Conservation (phyloP, 1,140 invertebrate genomes). For the Phenacoccus solenopsis region DNA sequence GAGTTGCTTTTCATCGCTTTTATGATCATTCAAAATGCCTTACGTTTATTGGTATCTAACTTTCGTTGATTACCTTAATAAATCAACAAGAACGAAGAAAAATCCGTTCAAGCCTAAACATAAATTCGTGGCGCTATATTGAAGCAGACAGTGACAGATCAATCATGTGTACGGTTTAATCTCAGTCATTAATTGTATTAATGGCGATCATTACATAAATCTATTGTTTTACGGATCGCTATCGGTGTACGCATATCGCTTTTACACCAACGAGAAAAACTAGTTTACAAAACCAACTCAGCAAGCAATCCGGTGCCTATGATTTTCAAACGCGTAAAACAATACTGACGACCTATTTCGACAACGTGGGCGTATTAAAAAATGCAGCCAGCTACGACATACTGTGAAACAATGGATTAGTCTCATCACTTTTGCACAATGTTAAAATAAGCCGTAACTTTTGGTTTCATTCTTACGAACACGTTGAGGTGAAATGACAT, state of each 20-base stretch:
- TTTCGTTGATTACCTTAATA: too few species aligned
- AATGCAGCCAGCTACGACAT: neutral
- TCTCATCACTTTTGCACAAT: constrained; percentile 1
- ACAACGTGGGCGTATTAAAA: neutral
- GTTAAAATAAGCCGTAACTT: neutral
- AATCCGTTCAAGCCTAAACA: too few species aligned
- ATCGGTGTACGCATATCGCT: neutral
- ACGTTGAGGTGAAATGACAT: too few species aligned
- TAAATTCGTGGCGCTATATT: too few species aligned
- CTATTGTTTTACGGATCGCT: neutral
- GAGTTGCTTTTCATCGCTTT: too few species aligned
- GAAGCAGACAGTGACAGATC: neutral
- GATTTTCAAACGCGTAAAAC: neutral
- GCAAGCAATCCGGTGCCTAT: neutral
- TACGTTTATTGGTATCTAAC: too few species aligned
- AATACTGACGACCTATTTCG: neutral
- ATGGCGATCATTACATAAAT: neutral
- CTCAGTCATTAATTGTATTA: neutral
- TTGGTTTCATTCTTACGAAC: neutral
- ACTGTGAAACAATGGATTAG: neutral
- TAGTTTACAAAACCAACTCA: neutral
- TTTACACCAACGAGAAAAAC: neutral
- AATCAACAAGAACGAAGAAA: neutral
- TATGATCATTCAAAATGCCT: too few species aligned
- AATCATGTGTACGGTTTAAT: neutral